phyloP scores from a whole-genome alignment of 2,113 vertebrate species.

The Thunnus maccoyii region DNA sequence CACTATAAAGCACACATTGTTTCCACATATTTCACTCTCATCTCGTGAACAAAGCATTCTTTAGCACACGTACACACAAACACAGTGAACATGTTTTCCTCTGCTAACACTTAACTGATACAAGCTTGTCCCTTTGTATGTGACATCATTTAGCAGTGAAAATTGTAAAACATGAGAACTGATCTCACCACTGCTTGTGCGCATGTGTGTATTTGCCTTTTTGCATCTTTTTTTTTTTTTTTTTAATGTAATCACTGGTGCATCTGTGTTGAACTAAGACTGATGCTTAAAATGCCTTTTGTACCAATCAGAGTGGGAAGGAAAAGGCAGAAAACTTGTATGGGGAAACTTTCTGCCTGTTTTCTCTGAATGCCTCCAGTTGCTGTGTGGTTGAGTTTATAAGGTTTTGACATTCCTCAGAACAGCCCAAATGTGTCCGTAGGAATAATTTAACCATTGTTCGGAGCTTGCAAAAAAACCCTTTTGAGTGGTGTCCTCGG shows the following conservation, averaged over 20 bases:
- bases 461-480: background rate
- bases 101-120: conserved; percentile 35
- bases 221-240: conserved; percentile 1
- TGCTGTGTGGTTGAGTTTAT: conserved; percentile 45
- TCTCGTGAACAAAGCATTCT: conserved; percentile 59
- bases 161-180: conserved; percentile 36
- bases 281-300: conserved; percentile 62
- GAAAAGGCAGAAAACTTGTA: background rate
- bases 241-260: conserved; percentile 6
- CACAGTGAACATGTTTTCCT: conserved; percentile 45
- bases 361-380: conserved; percentile 38
- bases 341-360: background rate
- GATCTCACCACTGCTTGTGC: conserved; percentile 38
- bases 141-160: conserved; percentile 43
- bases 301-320: conserved; percentile 46
- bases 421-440: conserved; percentile 46
- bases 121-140: conserved; percentile 44
- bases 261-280: conserved; percentile 28
- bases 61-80: conserved; percentile 44
- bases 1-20: conserved; percentile 67
- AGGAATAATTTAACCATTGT: conserved; percentile 56
- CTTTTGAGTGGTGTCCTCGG: conserved; percentile 14
- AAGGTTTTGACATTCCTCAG: conserved; percentile 49
- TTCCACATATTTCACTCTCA: conserved; percentile 44
- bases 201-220: conserved; percentile 34